These are phyloP conservation scores for Drosophila arawakana DNA, from an alignment of 1,140 invertebrate species.

Conservation along the genomic window DNA sequence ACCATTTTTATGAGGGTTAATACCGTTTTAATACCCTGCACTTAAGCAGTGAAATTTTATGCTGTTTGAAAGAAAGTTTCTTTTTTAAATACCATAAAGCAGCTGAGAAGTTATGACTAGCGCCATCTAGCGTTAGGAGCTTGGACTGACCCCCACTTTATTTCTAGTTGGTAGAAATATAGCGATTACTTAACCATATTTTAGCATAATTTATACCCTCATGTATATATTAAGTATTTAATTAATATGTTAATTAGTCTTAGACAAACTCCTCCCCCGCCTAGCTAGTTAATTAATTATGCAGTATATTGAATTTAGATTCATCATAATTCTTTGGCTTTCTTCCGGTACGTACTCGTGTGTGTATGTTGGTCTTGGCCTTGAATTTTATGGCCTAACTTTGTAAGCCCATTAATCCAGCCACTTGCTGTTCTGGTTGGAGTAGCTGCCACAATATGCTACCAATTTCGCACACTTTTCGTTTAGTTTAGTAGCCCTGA, in stretches of 20 bases:
- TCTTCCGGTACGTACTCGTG: slow-evolving; percentile 1
- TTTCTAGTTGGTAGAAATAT: no score
- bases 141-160: neutral
- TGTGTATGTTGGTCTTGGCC: neutral
- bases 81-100: no score
- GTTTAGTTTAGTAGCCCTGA: neutral
- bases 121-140: neutral
- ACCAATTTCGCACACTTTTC: slow-evolving; percentile 12
- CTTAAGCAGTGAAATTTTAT: neutral
- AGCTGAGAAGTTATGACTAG: neutral
- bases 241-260: neutral
- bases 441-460: slow-evolving; percentile 31
- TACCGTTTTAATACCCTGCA: slow-evolving; percentile 2
- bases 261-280: neutral
- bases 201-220: neutral
- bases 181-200: neutral
- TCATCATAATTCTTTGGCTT: slow-evolving; percentile 7
- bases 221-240: neutral
- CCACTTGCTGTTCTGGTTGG: slow-evolving; percentile 6
- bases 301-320: slow-evolving; percentile 24
- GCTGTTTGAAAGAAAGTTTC: no score
- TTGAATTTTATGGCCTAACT: slow-evolving; percentile 28
- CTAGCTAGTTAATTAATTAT: slow-evolving; percentile 41
- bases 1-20: slow-evolving; percentile 5
- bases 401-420: slow-evolving; percentile 41